phyloP scores from a whole-genome alignment of 2,888 invertebrate species.

The Heliconius ismenius region DNA sequence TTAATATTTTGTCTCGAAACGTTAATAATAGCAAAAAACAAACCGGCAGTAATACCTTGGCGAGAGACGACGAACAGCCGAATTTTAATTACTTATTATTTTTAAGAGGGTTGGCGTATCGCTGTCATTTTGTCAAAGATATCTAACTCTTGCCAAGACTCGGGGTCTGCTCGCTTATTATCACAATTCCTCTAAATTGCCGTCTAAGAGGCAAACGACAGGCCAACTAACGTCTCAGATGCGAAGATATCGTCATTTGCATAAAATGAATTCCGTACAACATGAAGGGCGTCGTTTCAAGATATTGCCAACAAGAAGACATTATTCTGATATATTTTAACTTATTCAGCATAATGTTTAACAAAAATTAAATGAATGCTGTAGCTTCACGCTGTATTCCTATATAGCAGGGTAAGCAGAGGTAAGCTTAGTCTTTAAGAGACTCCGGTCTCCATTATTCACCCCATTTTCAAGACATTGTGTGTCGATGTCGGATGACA shows the following conservation, averaged over 20 bases:
- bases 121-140: conserved; percentile 48
- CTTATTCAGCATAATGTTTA: conserved; percentile 6
- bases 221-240: conserved; percentile 50
- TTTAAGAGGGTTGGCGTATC: conserved; percentile 53
- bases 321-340: conserved; percentile 14
- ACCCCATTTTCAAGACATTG: no score
- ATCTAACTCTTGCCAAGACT: conserved; percentile 44
- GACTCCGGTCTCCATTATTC: no score
- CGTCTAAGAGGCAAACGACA: conserved; percentile 56
- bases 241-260: conserved; percentile 61
- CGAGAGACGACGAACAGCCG: conserved; percentile 53
- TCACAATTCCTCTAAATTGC: conserved; percentile 57
- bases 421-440: no score
- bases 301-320: conserved; percentile 37
- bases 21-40: neutral
- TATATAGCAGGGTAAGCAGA: no score
- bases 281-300: conserved; percentile 45
- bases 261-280: conserved; percentile 62
- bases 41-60: conserved; percentile 8
- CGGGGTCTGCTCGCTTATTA: conserved; percentile 53
- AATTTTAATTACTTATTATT: conserved; percentile 67
- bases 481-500: no score
- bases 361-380: neutral
- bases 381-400: neutral
- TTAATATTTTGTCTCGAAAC: neutral